phyloP scores from a whole-genome alignment of 2,113 vertebrate species.

The Chunga burmeisteri region DNA sequence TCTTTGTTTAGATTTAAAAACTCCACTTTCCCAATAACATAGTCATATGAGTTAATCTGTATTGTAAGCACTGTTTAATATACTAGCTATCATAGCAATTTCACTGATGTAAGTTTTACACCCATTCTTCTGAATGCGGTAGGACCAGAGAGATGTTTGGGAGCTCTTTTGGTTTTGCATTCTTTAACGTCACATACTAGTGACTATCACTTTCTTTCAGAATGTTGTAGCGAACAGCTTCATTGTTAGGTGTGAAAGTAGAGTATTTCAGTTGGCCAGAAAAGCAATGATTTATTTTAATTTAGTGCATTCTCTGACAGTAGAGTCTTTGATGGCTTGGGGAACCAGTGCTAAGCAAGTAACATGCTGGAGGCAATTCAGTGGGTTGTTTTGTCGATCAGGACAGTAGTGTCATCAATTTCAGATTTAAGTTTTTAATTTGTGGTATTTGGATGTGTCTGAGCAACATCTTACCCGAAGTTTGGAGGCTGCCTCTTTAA shows the following conservation, averaged over 20 bases:
- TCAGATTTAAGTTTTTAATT: not conserved
- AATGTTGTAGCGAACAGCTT: not conserved
- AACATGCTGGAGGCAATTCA: not conserved
- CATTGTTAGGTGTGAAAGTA: fast-evolving
- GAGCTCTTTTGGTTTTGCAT: not conserved
- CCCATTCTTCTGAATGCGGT: not conserved
- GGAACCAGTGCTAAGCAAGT: not conserved
- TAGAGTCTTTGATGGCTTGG: not conserved
- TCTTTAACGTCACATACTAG: not conserved
- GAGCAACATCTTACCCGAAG: not conserved
- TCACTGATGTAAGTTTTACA: not conserved
- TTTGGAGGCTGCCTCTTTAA: not conserved
- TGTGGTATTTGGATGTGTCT: not conserved
- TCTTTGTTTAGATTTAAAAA: not conserved
- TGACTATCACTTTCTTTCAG: not conserved
- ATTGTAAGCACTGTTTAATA: not conserved
- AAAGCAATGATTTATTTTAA: not conserved
- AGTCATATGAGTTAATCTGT: not conserved
- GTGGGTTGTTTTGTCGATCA: not conserved
- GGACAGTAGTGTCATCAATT: not conserved
- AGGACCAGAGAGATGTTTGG: not conserved
- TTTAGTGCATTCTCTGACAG: not conserved
- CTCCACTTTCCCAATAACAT: not conserved
- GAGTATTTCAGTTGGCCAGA: not conserved
- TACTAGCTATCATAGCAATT: not conserved